Evolutionary conservation across 2,797 vertebrate species (phyloP).

Genomic region (Argentina silus): DNA sequence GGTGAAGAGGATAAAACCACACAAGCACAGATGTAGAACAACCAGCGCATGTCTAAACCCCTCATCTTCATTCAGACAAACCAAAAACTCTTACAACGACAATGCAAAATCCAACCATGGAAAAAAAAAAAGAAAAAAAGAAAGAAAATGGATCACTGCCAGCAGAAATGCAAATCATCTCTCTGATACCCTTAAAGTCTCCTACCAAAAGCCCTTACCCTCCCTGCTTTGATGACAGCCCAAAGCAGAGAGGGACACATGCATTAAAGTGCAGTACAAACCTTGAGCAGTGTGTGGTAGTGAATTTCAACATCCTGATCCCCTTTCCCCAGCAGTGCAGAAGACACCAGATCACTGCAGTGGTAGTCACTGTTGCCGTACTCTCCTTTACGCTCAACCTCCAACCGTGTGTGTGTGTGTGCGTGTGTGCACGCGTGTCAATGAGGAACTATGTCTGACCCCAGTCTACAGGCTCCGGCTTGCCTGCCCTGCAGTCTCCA

Average conservation of each 20-base stretch:
- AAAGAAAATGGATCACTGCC: not conserved
- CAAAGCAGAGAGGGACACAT: not conserved
- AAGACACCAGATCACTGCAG: constrained; percentile 1
- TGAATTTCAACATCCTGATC: constrained; percentile 34
- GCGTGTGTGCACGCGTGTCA: not conserved
- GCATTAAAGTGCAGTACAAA: constrained; percentile 19
- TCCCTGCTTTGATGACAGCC: not conserved
- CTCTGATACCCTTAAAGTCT: not conserved
- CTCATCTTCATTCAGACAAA: not conserved
- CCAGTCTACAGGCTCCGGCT: constrained; percentile 25
- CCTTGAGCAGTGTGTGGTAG: constrained; percentile 15
- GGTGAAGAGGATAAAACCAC: not conserved
- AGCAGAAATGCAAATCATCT: not conserved
- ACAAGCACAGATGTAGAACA: not conserved
- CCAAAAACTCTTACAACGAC: not conserved
- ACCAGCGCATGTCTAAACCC: not conserved
- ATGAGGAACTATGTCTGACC: not conserved
- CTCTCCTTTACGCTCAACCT: not conserved
- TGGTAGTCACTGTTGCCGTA: not conserved
- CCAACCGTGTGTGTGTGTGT: not conserved
- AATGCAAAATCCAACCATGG: too few relatives aligned
- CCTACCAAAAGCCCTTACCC: not conserved
- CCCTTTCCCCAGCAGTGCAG: not conserved
- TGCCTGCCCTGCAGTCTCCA: constrained; percentile 18
- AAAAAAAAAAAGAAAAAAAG: too few relatives aligned